These are phyloP conservation scores for Mycetomoellerius zeteki DNA, from an alignment of 1,140 invertebrate genomes.

Conservation along the genomic window DNA sequence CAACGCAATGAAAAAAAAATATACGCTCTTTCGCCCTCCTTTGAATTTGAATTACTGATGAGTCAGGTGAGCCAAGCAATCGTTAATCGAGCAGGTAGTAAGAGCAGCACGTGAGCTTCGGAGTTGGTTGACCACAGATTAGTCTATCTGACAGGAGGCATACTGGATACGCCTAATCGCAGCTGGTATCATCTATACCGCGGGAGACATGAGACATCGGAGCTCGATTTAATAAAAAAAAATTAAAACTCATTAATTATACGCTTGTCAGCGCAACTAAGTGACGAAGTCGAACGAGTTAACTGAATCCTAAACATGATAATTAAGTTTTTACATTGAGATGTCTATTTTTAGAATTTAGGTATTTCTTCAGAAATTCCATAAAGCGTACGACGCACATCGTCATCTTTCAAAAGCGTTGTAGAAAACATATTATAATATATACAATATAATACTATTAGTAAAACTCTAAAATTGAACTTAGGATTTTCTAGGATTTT, in stretches of 20 bases:
- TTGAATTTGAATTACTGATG: constrained; percentile 72
- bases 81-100: constrained; percentile 64
- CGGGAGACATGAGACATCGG: not conserved
- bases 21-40: constrained; percentile 51
- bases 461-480: not conserved
- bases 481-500: not conserved
- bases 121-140: constrained; percentile 59
- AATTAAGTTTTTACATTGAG: not conserved
- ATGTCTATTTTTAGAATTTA: not conserved
- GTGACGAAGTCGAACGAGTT: not conserved
- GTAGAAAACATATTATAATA: not conserved
- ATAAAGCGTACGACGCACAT: not conserved
- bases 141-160: constrained; percentile 43
- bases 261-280: constrained; percentile 16
- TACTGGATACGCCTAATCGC: constrained; percentile 44
- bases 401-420: not conserved
- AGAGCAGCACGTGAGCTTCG: constrained; percentile 57
- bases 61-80: constrained; percentile 63
- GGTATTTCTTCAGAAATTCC: not conserved
- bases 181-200: constrained; percentile 45
- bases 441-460: not conserved
- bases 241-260: constrained; percentile 47
- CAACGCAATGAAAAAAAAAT: constrained; percentile 49
- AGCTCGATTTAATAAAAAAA: constrained; percentile 50
- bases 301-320: constrained; percentile 7